These are phyloP conservation scores for Sarcophilus harrisii DNA, from an alignment of 2,797 vertebrate genomes.

Conservation along the genomic window DNA sequence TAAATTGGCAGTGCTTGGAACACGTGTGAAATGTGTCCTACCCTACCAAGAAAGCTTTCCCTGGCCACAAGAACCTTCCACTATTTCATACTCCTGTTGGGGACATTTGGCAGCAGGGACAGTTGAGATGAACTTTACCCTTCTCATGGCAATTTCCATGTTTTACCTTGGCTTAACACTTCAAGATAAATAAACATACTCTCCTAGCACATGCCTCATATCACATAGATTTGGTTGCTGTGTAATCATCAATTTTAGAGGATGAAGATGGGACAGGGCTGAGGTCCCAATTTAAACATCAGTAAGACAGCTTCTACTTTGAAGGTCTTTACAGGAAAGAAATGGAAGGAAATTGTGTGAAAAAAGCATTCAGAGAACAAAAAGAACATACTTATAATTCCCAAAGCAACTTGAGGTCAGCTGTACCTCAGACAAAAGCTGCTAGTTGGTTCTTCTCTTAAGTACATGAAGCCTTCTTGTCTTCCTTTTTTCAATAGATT, in stretches of 20 bases:
- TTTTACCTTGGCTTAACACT: background rate
- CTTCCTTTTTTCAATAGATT: background rate
- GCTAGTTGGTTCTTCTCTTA: background rate
- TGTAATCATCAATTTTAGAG: background rate
- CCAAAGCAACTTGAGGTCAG: accelerated
- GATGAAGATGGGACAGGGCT: accelerated
- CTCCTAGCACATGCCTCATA: accelerated
- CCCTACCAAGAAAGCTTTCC: background rate
- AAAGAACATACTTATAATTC: background rate
- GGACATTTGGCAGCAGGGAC: too few species aligned
- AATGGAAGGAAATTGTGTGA: accelerated
- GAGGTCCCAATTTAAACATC: accelerated
- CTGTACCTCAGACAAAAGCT: accelerated
- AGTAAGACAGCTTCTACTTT: too few species aligned
- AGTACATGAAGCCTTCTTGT: background rate
- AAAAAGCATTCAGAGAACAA: accelerated
- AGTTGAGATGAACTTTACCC: background rate
- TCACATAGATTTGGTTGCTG: accelerated
- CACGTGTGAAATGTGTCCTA: background rate
- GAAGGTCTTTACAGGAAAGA: accelerated
- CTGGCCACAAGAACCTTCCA: background rate
- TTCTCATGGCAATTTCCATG: accelerated
- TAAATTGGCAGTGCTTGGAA: background rate
- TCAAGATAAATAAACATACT: accelerated
- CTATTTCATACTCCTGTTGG: accelerated